Evolutionary conservation across 2,888 invertebrate genomes (phyloP).

Genomic region (Melolontha melolontha): DNA sequence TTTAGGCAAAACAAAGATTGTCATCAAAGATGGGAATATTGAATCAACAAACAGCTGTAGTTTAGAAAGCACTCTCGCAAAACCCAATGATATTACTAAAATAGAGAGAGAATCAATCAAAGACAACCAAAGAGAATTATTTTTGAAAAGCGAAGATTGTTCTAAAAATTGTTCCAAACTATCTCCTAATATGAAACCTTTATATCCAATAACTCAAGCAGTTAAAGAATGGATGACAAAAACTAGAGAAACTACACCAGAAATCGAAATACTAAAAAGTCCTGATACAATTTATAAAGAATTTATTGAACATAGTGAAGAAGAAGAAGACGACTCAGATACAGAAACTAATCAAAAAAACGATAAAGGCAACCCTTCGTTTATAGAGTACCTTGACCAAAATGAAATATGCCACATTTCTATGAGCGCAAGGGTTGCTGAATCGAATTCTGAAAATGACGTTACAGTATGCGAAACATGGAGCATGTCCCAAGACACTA

Average conservation of each 20-base stretch:
- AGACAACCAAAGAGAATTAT: slow-evolving; percentile 23
- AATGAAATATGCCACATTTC: slow-evolving; percentile 61
- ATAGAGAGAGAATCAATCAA: slow-evolving; percentile 6
- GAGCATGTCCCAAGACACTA: slow-evolving; percentile 24
- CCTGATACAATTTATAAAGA: slow-evolving; percentile 61
- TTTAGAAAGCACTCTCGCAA: neutral
- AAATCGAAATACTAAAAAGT: slow-evolving; percentile 63
- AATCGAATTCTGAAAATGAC: slow-evolving; percentile 42
- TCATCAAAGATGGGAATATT: no score
- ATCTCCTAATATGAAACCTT: slow-evolving; percentile 14
- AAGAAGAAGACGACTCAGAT: slow-evolving; percentile 47
- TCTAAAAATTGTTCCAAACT: slow-evolving; percentile 9
- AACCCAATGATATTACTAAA: neutral
- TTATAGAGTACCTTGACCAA: slow-evolving; percentile 29
- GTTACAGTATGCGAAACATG: slow-evolving; percentile 32
- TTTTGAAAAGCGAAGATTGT: slow-evolving; percentile 16
- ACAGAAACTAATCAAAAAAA: slow-evolving; percentile 44
- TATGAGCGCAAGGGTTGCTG: slow-evolving; percentile 50
- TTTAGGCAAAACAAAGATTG: neutral
- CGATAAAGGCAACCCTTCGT: slow-evolving; percentile 18
- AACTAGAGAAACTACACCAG: slow-evolving; percentile 63
- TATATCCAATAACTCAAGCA: slow-evolving; percentile 70
- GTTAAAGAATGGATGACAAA: slow-evolving; percentile 72
- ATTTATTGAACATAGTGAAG: slow-evolving; percentile 49
- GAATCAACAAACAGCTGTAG: no score